Evolutionary conservation across 1,140 invertebrate species (phyloP).

Genomic region (Achatina immaculata): DNA sequence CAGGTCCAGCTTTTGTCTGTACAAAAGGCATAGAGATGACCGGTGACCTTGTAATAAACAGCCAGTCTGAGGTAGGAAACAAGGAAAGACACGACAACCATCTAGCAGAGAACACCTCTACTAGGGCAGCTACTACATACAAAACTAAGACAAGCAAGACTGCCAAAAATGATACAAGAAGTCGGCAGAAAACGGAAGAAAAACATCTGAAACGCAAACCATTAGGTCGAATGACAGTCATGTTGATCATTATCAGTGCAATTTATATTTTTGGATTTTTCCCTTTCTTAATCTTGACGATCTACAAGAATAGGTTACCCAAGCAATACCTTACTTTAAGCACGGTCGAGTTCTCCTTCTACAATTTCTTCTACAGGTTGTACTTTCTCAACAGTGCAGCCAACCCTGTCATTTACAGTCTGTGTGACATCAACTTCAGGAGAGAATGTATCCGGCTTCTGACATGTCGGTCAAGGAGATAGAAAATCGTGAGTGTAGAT

Average conservation of each 20-base stretch:
- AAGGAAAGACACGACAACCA: no score
- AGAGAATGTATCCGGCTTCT: slow-evolving; percentile 44
- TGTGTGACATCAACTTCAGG: slow-evolving; percentile 49
- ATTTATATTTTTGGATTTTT: slow-evolving; percentile 53
- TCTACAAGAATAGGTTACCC: slow-evolving; percentile 31
- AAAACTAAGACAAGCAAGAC: no score
- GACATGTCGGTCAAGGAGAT: slow-evolving; percentile 10
- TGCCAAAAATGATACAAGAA: no score
- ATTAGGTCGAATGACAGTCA: slow-evolving; percentile 41
- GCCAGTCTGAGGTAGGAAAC: no score
- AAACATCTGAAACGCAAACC: neutral
- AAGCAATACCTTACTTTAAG: slow-evolving; percentile 40
- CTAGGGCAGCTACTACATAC: no score
- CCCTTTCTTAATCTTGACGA: slow-evolving; percentile 49
- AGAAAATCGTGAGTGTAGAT: neutral
- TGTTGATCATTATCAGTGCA: slow-evolving; percentile 53
- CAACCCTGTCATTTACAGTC: slow-evolving; percentile 55
- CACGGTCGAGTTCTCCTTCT: slow-evolving; percentile 12
- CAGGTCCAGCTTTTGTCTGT: no score
- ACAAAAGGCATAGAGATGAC: no score
- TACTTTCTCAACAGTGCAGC: slow-evolving; percentile 57
- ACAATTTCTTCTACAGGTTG: slow-evolving; percentile 46
- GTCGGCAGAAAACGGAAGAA: neutral
- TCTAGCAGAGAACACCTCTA: no score
- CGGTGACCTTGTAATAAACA: no score